Evolutionary conservation across 2,797 vertebrate species (phyloP), one percentile per base, ranked within the genome.

Genomic region (Micropoecilia bifurca): DNA sequence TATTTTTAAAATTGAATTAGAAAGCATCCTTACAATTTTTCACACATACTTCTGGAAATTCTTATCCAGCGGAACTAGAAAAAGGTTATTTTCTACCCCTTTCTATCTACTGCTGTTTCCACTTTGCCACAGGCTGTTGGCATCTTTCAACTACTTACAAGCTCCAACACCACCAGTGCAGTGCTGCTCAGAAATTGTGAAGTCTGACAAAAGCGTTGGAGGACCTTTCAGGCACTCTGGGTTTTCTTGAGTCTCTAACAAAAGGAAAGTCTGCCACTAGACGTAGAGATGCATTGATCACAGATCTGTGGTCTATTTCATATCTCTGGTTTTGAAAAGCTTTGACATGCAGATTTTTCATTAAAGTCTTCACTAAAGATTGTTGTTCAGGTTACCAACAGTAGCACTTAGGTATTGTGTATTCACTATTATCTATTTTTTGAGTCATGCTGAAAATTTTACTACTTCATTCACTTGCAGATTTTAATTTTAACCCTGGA

Each of bases 21-120:
- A 36, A 36, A 61, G 14, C 28, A 33, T 61, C 59, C 59, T 33
- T 7, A 61, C 28, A 61, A 18, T 30, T 46, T 71, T 71, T 45
- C 45, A 71, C n/a, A 45, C 16, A 71, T 71, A 47, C 9, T 22
- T 73, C 28, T 20, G 33, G 16, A 48, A 73, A 48, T 41, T 33
- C 8, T 16, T 46, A 46, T 9, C 45, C n/a, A 66, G 3, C 36
- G 9, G 20, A 39, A 66, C 33, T 39, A 20, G 16, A 22, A 20
- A 12, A 22, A 22, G 7, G 33, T 39, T 12, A 46, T 46, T 45
- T 46, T 73, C 30, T 48, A 73, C 9, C 45, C 1, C 6, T 16
- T 46, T 72, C 43, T 20, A 30, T 72, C n/a, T 72, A 30, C 47
- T 72, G 14, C n/a, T 3, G 71, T 47, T 72, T 72, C 45, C 71